Evolutionary conservation across 2,888 invertebrate genomes (phyloP).

Genomic region (Cephalotes varians): DNA sequence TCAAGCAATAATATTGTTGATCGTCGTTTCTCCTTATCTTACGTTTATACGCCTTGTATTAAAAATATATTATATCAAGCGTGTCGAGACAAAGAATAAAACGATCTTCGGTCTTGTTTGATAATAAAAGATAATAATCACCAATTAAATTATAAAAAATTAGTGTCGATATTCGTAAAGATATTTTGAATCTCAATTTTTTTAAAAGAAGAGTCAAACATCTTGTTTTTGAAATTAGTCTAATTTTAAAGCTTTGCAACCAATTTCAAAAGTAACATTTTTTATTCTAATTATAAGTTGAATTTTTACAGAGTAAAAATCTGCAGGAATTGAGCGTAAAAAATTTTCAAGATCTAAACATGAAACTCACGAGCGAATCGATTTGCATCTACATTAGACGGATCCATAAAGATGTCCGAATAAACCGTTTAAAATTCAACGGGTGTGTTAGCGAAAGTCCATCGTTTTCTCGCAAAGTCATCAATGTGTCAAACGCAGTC

Average conservation of each 20-base stretch:
- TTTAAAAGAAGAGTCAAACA: not conserved
- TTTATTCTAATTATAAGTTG: not conserved
- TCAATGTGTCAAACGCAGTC: constrained; percentile 74
- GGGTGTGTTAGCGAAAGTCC: constrained; percentile 75
- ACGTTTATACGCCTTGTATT: not conserved
- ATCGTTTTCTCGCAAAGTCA: constrained; percentile 66
- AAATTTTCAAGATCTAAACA: not conserved
- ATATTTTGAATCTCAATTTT: not conserved
- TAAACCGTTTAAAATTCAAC: constrained; percentile 68
- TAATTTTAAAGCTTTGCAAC: not conserved
- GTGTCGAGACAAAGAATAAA: not conserved
- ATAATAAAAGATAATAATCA: not conserved
- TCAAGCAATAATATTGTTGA: not conserved
- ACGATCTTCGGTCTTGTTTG: not conserved
- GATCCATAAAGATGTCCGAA: constrained; percentile 17
- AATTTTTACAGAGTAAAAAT: not conserved
- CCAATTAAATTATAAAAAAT: too few species aligned
- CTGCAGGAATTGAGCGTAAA: not conserved
- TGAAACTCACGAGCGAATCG: not conserved
- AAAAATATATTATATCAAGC: too few species aligned
- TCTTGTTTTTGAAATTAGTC: not conserved
- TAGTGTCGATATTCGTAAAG: not conserved
- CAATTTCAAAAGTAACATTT: constrained; percentile 13
- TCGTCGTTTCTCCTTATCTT: not conserved
- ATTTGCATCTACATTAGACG: not conserved